These are phyloP conservation scores for Agraylea sexmaculata DNA, from an alignment of 1,140 invertebrate species.

Conservation along the genomic window DNA sequence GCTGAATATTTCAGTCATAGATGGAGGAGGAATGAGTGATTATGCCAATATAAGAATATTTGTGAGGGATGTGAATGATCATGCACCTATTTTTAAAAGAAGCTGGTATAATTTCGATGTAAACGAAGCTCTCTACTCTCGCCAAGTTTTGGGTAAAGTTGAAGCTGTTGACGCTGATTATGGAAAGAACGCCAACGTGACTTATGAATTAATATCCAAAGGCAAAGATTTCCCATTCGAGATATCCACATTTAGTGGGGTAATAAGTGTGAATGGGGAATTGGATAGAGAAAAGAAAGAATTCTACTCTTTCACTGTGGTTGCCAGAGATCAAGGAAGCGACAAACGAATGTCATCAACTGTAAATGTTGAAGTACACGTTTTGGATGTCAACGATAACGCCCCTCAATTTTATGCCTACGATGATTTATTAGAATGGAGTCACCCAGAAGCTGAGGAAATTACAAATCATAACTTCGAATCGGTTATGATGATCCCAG, in stretches of 20 bases:
- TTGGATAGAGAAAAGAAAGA: constrained; percentile 66
- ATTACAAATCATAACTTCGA: constrained; percentile 41
- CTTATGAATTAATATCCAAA: constrained; percentile 52
- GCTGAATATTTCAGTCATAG: constrained; percentile 63
- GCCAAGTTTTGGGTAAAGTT: constrained; percentile 59
- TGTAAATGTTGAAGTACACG: constrained; percentile 66
- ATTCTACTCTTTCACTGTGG: constrained; percentile 59
- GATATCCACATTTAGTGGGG: constrained; percentile 60
- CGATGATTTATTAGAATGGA: constrained; percentile 43
- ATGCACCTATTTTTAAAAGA: constrained; percentile 69
- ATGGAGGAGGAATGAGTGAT: constrained; percentile 60
- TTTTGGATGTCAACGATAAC: constrained; percentile 72
- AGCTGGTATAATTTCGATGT: constrained; percentile 74
- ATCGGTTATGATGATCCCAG: constrained; percentile 43
- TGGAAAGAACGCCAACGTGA: constrained; percentile 62
- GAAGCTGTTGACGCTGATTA: constrained; percentile 64
- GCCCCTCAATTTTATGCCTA: constrained; percentile 59
- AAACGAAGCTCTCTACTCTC: constrained; percentile 61
- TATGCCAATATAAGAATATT: constrained; percentile 52
- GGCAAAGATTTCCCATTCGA: constrained; percentile 56
- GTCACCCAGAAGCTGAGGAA: constrained; percentile 36
- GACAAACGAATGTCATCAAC: constrained; percentile 50
- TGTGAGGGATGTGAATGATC: constrained; percentile 75
- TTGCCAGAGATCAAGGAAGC: constrained; percentile 56
- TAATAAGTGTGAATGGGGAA: constrained; percentile 59